A percentile compares a stretch with the other conserved stretches of the same genome.
Evolutionary conservation across 2,797 vertebrate species (phyloP).

Genomic region (Gadopsis marmoratus): DNA sequence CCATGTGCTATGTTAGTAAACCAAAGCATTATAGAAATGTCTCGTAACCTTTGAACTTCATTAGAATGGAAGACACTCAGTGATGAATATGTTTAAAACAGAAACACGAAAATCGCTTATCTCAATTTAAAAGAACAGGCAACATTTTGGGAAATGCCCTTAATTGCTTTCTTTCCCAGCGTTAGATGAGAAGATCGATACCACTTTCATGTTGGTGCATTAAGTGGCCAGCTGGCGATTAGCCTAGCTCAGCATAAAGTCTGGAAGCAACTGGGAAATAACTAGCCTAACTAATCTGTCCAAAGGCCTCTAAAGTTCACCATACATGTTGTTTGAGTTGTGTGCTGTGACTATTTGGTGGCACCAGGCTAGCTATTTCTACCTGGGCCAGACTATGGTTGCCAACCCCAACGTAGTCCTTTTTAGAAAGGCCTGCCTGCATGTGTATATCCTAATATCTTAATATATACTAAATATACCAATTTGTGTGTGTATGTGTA

Average conservation of each 20-base stretch:
- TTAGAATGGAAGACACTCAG: neutral
- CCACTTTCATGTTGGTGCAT: neutral
- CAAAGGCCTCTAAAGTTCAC: too few relatives aligned
- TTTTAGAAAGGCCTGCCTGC: neutral
- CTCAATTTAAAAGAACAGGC: too few relatives aligned
- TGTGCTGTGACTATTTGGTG: neutral
- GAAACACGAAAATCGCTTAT: too few relatives aligned
- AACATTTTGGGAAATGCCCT: neutral
- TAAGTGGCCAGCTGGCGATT: neutral
- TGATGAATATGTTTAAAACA: neutral
- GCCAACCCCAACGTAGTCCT: too few relatives aligned
- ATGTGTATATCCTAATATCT: neutral
- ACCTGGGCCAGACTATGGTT: too few relatives aligned
- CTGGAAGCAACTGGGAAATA: too few relatives aligned
- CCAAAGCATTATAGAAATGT: neutral
- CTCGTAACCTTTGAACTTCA: neutral
- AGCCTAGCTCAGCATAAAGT: neutral
- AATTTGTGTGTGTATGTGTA: neutral
- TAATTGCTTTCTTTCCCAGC: neutral
- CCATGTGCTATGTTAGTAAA: neutral
- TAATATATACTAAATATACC: neutral
- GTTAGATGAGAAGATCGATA: neutral
- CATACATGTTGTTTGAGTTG: neutral
- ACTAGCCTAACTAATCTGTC: too few relatives aligned
- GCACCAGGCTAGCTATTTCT: too few relatives aligned